These are phyloP conservation scores for Semaprochilodus insignis DNA, from an alignment of 2,797 vertebrate species.

Conservation along the genomic window DNA sequence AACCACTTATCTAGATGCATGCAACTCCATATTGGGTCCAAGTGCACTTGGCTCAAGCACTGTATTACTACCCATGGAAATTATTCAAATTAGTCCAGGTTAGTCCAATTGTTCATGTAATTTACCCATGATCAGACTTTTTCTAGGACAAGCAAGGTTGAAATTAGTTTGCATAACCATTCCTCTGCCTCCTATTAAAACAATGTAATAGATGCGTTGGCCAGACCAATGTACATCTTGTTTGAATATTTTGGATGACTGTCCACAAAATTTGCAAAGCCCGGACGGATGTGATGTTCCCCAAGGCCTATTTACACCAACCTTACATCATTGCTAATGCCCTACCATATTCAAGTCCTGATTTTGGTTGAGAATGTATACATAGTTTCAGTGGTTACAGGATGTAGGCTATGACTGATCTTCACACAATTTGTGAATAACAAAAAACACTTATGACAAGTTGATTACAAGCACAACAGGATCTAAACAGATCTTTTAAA, in stretches of 20 bases:
- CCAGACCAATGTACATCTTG: background rate
- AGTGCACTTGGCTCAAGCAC: background rate
- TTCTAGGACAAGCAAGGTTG: background rate
- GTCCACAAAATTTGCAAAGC: constrained; percentile 34
- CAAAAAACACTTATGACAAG: background rate
- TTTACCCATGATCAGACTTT: background rate
- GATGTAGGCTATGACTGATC: background rate
- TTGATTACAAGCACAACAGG: no score
- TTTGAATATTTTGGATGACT: constrained; percentile 12
- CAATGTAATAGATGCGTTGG: background rate
- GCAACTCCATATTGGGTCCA: background rate
- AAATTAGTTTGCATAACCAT: background rate
- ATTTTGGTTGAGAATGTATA: background rate
- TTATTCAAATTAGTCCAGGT: background rate
- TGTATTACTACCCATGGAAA: background rate
- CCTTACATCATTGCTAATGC: background rate
- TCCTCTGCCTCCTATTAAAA: background rate
- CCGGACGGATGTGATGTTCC: background rate
- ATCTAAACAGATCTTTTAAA: background rate
- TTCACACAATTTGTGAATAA: background rate
- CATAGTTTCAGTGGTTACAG: background rate
- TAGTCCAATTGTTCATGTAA: background rate
- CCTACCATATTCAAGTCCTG: background rate
- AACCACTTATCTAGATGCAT: background rate
- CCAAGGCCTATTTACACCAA: background rate